Conservation (phyloP, 2,888 invertebrate species). For the Hedychridium roseum region DNA sequence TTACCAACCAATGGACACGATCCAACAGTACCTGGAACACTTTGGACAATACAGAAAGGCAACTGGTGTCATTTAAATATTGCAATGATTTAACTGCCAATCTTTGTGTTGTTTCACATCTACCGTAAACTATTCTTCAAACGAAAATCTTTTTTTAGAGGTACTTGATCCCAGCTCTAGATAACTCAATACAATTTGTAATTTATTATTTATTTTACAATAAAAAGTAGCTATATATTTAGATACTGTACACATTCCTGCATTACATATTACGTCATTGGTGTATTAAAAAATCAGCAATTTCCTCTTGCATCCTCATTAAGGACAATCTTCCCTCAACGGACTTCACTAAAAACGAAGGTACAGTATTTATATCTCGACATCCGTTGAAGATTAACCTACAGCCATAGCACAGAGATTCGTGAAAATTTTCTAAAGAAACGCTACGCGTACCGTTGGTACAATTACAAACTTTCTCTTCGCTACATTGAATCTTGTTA, state of each 20-base stretch:
- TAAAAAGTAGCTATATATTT: no score
- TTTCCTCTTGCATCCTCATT: conserved; percentile 51
- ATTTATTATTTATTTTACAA: conserved; percentile 26
- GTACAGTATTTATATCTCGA: conserved; percentile 30
- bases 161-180: no score
- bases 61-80: conserved; percentile 66
- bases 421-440: conserved; percentile 36
- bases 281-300: conserved; percentile 58
- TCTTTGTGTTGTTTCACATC: no score
- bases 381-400: conserved; percentile 52
- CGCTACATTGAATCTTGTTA: background rate
- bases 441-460: conserved; percentile 20
- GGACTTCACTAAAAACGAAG: conserved; percentile 38
- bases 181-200: no score
- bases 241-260: no score
- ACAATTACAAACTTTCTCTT: conserved; percentile 18
- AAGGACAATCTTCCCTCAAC: conserved; percentile 39
- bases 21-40: conserved; percentile 93
- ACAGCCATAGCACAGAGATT: conserved; percentile 61
- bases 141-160: no score
- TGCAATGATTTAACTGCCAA: no score
- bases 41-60: conserved; percentile 88
- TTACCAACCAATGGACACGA: conserved; percentile 90
- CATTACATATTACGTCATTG: no score
- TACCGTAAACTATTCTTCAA: no score